Base-by-base conservation (phyloP, 2,888 invertebrate genomes). In the Cantharis lateralis region DNA sequence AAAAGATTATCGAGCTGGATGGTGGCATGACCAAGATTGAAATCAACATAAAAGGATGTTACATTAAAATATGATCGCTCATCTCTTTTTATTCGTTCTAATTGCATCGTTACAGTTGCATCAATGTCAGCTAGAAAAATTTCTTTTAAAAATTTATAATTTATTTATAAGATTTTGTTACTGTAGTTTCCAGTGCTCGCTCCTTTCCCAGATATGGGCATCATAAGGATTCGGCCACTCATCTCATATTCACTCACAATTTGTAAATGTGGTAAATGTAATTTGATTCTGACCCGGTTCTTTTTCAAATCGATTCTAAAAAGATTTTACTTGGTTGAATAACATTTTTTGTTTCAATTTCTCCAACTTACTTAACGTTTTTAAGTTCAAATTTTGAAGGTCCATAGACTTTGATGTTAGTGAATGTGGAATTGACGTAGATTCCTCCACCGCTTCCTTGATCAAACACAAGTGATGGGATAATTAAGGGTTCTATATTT, bases 181-280 rank as follows among this genome's bases (percentile, higher is more conserved):
- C 93, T 91, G 84, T 94, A 93, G 86, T 93, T 94, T 68, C 93
- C 93, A 15, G 88, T 87, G 79, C 93, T 93, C 20, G 88, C 86
- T 10, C 95, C 95, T 3, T 91, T 89, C 69, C 95, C 95, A 10
- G 90, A 88, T 70, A 95, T 91, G 0, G 95, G 95, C 87, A 95
- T 88, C 93, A 95, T 91, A 80, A 95, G 88, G 48, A 95, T 90
- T 81, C 92, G 91, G 7, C 95, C 95, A 16, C 91, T 88, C 80
- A 95, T 90, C 4, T 88, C 89, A 86, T 95, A 95, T 76, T 91
- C 89, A 0, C 94, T 92, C 20, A 88, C 90, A 89, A 95, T 90
- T 74, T 89, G 88, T 62, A 95, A 84, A 72, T 91, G 89, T 0
- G 95, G 94, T 26, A 95, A 90, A 79, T 89, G 90, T 24, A 95